Evolutionary conservation across 2,888 invertebrate species (phyloP).

Genomic region (Apotomis turbidana): DNA sequence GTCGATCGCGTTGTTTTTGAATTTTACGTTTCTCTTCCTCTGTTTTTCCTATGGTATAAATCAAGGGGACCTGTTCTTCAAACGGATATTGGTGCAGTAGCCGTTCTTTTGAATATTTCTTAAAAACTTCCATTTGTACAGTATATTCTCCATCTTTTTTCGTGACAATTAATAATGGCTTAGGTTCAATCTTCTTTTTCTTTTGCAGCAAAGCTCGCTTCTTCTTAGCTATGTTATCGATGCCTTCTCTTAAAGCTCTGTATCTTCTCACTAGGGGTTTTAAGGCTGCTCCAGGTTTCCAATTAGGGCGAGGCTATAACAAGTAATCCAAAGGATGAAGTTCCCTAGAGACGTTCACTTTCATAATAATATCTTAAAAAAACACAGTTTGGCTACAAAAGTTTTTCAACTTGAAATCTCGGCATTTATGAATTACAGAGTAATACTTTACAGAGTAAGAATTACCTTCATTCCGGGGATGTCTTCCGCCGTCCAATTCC

Average conservation of each 20-base stretch:
- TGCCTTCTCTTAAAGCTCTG: constrained; percentile 66
- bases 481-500: constrained; percentile 78
- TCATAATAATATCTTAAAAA: no score
- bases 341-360: not conserved
- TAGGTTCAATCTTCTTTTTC: constrained; percentile 74
- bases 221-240: constrained; percentile 71
- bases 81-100: constrained; percentile 73
- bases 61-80: constrained; percentile 72
- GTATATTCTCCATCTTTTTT: constrained; percentile 74
- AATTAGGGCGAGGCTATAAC: constrained; percentile 68
- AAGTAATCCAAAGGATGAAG: constrained; percentile 20
- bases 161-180: constrained; percentile 69
- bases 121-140: constrained; percentile 78
- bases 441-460: not conserved
- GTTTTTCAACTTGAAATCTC: no score
- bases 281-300: constrained; percentile 76
- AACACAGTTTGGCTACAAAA: no score
- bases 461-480: constrained; percentile 73
- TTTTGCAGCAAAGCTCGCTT: constrained; percentile 70
- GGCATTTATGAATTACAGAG: no score
- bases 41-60: constrained; percentile 75
- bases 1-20: constrained; percentile 68
- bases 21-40: constrained; percentile 69
- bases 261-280: constrained; percentile 71
- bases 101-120: constrained; percentile 75